Conservation (phyloP, 1,140 invertebrate species). For the Rhysida immarginata region DNA sequence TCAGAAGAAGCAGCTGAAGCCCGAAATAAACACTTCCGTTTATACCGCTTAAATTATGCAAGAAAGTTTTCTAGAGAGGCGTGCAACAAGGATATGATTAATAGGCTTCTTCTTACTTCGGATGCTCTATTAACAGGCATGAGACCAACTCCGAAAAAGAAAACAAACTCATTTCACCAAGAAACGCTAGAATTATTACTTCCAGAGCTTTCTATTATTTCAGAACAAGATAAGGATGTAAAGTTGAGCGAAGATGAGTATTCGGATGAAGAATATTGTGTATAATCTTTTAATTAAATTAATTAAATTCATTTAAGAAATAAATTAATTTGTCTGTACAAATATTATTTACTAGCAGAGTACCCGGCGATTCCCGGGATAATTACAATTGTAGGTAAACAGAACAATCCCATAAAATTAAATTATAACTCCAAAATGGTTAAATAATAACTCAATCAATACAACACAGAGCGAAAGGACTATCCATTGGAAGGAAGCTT, state of each 20-base stretch:
- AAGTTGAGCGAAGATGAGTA: not conserved
- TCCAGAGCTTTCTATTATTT: not conserved
- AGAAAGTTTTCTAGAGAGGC: not conserved
- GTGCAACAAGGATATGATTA: not conserved
- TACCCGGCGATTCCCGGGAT: too few species aligned
- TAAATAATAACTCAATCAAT: too few species aligned
- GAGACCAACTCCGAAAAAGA: constrained; percentile 1
- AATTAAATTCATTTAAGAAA: too few species aligned
- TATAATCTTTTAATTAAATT: too few species aligned
- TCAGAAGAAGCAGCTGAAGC: constrained; percentile 9
- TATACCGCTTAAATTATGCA: not conserved
- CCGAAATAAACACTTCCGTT: constrained; percentile 8
- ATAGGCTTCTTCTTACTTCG: constrained; percentile 4
- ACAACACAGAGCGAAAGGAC: too few species aligned
- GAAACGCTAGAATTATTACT: constrained; percentile 5
- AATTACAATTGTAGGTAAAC: too few species aligned
- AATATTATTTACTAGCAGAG: too few species aligned
- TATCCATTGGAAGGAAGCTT: too few species aligned
- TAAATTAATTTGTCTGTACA: too few species aligned
- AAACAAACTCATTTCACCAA: not conserved
- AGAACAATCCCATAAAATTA: too few species aligned
- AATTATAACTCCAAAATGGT: too few species aligned
- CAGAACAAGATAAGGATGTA: not conserved
- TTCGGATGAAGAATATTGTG: too few species aligned
- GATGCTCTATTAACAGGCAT: constrained; percentile 6